A percentile compares a stretch with the other conserved stretches of the same genome.
Evolutionary conservation across 2,113 vertebrate species (phyloP).

Genomic region (Gallinago undulata): DNA sequence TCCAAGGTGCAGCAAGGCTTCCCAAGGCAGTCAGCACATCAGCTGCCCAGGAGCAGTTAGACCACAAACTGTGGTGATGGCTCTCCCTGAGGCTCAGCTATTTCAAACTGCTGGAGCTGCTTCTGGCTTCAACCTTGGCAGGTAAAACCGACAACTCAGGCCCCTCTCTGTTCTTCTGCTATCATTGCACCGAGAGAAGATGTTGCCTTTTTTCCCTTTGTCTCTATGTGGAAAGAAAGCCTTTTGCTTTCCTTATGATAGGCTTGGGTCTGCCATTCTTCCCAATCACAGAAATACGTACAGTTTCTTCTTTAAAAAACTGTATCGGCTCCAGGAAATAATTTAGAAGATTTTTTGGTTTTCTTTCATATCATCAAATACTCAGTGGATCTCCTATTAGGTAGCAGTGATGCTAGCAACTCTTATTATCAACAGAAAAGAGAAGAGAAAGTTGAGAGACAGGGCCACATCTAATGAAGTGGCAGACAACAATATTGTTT

Average conservation of each 20-base stretch:
- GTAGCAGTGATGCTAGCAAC: background rate
- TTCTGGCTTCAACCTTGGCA: background rate
- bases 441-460: background rate
- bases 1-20: rapidly evolving
- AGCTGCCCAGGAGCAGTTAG: rapidly evolving
- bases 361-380: background rate
- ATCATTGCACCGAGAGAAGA: background rate
- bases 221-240: background rate
- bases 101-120: background rate
- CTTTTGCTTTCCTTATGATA: background rate
- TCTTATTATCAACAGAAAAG: background rate
- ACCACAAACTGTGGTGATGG: rapidly evolving
- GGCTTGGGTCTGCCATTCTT: background rate
- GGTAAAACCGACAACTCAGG: background rate
- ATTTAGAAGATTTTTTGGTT: background rate
- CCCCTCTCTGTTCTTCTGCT: background rate
- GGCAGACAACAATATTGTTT: background rate
- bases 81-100: background rate
- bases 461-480: too few species aligned
- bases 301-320: background rate
- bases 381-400: background rate
- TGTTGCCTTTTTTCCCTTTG: background rate
- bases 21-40: background rate
- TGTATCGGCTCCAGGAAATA: background rate
- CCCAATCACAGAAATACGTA: background rate